A percentile compares a stretch with the other conserved stretches of the same genome.
These are phyloP conservation scores for Peromyscus eremicus DNA, from an alignment of 2,797 vertebrate genomes.

Conservation along the genomic window DNA sequence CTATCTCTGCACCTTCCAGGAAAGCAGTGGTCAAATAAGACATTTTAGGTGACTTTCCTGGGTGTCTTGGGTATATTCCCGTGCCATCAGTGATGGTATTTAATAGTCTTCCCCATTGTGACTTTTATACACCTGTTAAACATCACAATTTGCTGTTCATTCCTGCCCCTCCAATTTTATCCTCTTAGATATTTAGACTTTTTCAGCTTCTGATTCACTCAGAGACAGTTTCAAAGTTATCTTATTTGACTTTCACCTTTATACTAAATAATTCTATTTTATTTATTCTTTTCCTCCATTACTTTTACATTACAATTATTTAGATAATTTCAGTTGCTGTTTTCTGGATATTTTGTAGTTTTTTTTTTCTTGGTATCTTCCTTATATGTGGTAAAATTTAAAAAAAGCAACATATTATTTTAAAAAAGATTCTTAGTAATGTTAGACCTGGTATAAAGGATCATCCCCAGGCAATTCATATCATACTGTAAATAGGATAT, in stretches of 20 bases:
- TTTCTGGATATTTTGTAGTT: slow-evolving; percentile 51
- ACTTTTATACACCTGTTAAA: neutral
- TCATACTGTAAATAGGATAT: neutral
- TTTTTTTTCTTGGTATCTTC: slow-evolving; percentile 34
- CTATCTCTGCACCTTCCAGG: neutral
- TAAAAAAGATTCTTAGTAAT: slow-evolving; percentile 38
- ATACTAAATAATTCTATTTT: slow-evolving; percentile 39
- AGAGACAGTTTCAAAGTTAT: slow-evolving; percentile 59
- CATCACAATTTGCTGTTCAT: slow-evolving; percentile 34
- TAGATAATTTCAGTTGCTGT: slow-evolving; percentile 59
- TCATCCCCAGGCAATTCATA: slow-evolving; percentile 29
- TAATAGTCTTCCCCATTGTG: neutral
- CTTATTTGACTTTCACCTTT: slow-evolving; percentile 22
- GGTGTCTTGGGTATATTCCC: neutral
- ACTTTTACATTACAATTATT: slow-evolving; percentile 21
- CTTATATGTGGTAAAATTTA: slow-evolving; percentile 50
- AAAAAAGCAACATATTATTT: slow-evolving; percentile 38
- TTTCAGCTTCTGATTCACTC: slow-evolving; percentile 26
- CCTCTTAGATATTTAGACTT: slow-evolving; percentile 17
- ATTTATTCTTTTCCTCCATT: neutral
- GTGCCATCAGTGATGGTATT: neutral
- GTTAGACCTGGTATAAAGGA: slow-evolving; percentile 30
- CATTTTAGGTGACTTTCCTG: neutral
- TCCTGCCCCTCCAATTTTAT: neutral
- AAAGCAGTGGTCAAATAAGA: neutral